Evolutionary conservation across 2,888 invertebrate species (phyloP), one percentile per base, ranked within the genome.

Genomic region (Euzetes globulus): DNA sequence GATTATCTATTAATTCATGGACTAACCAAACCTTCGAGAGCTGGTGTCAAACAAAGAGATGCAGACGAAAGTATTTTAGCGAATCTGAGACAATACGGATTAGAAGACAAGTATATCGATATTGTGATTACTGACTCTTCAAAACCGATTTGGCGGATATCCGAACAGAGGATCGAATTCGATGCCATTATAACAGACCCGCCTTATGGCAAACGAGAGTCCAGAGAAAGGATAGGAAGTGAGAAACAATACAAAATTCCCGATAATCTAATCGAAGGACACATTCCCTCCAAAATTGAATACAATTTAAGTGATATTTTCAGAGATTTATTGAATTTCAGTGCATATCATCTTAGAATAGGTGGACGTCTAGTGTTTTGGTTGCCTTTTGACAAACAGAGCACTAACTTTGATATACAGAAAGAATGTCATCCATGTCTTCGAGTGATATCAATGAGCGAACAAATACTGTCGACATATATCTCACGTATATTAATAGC

Each of bases 141-240:
- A 0, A 86, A 88, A 79, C 88, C 89, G 0, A 83, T 94, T 80
- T 94, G 94, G 91, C 86, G 86, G 77, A 84, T 87, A 0, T 83
- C 85, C 0, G 37, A 29, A 33, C 29, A 13, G 7, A 76, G 76
- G 3, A 81, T 91, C 41, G 84, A 86, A 80, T 89, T 98, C 80
- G 96, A 99, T 84, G 90, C 92, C 45, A 94, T 99, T 76, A 88
- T 99, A 75, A 95, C 97, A 41, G 99, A 99, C 84, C 99, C 98
- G 27, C 99, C 99, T 0, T 99, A 99, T 84, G 99, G 99, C 41
- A 93, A 99, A 33, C 85, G 99, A 77, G 99, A 99, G 84, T 88
- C 95, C 0, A 91, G 92, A 0, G 92, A 92, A 83, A 90, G 89
- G 82, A 88, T 94, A 63, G 94, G 92, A 37, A 80, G 81, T 6